Percentiles rank a stretch among this genome's conserved stretches.
phyloP scores from a whole-genome alignment of 2,797 vertebrate species.

The Alcedo atthis region DNA sequence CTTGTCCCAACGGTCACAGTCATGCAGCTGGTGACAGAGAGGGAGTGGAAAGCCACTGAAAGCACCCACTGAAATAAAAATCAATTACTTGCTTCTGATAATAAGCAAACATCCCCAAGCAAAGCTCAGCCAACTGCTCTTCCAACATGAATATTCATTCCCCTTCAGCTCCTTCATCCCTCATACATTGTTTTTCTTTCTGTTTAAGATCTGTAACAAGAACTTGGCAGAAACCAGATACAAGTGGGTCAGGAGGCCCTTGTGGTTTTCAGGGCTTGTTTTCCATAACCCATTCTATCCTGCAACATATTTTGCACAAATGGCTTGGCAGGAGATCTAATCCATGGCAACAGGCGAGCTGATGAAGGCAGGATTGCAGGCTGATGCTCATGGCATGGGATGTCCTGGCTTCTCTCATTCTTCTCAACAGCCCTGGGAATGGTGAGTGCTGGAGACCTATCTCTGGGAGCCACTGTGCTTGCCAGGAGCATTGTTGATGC shows the following conservation, averaged over 20 bases:
- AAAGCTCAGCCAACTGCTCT: background rate
- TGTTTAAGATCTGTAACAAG: conserved; percentile 71
- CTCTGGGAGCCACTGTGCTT: background rate
- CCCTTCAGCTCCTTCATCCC: conserved; percentile 20
- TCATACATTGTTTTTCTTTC: conserved; percentile 65
- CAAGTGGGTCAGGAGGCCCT: conserved; percentile 76
- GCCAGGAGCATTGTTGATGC: background rate
- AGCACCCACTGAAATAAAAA: conserved; percentile 22
- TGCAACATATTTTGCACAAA: conserved; percentile 67
- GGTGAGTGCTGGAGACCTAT: background rate
- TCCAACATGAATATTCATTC: conserved; percentile 58
- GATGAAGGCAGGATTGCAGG: conserved; percentile 40
- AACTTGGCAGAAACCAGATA: conserved; percentile 74
- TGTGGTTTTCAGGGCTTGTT: conserved; percentile 74
- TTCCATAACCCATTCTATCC: conserved; percentile 68
- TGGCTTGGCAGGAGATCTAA: conserved; percentile 52
- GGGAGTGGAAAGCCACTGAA: background rate
- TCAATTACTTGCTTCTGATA: background rate
- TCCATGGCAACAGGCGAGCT: conserved; percentile 15
- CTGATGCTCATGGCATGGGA: background rate
- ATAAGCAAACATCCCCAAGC: conserved; percentile 27
- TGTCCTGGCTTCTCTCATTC: background rate
- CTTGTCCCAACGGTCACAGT: background rate
- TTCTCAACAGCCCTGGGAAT: background rate
- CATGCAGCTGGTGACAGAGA: background rate